Evolutionary conservation across 2,797 vertebrate genomes (phyloP), one percentile per base, ranked within the genome.

Genomic region (Gymnopithys bicolor): DNA sequence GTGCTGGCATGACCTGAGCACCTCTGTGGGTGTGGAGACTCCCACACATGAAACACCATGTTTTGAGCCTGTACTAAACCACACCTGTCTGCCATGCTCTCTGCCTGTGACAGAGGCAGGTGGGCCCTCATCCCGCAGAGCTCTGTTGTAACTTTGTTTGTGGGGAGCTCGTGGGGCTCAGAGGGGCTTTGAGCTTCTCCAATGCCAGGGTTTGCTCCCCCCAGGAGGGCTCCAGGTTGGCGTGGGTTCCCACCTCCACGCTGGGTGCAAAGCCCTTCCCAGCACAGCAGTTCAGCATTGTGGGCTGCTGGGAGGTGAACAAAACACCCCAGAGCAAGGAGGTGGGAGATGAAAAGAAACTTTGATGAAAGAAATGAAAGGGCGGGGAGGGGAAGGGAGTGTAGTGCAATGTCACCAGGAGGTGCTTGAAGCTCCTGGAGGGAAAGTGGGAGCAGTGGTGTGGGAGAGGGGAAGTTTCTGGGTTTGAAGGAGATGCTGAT

Each of bases 171-270:
- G 2, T 14, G 62, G 45, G 53, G 45, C 37, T 75, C 17, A 1
- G 25, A 27, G 30, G 19, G 12, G 1, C 33, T 84, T 70, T 49
- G 46, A 77, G 81, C 52, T 62, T 51, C 45, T 32, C 43, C 10
- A 4, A 19, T 1, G 1, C 28, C 0, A 0, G 56, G 0, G 0
- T 81, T 77, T 11, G 11, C 27, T 53, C 43, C 55, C 46, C 12
- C 21, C 5, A 4, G 55, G 80, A 46, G 48, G 56, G 49, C 46
- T 92, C 25, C 63, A 5, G 1, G 2, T 21, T 2, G 14, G 43
- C 2, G 7, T 49, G 35, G 1, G 1, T 43, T 92, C 25, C 68
- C 80, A 70, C 48, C 89, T 76, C 79, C 8, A 2, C 2, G 8
- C 25, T 21, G 51, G 76, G 68, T 13, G 25, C 25, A 15, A 32